These are phyloP conservation scores for Eucera pruinosa DNA, from an alignment of 2,888 invertebrate species.

Conservation along the genomic window DNA sequence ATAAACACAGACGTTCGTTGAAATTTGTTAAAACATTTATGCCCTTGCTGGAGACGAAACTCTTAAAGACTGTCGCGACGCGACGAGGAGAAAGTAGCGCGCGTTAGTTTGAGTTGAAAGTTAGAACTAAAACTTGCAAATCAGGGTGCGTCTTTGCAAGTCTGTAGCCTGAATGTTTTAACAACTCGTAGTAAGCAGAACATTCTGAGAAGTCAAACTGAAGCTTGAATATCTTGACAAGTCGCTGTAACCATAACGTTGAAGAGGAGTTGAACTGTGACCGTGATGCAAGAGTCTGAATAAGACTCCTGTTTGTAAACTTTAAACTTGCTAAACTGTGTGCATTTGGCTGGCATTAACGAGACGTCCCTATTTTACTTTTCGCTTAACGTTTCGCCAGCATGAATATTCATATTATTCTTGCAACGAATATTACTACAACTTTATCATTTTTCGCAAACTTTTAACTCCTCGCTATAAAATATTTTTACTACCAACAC, in stretches of 20 bases:
- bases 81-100: slow-evolving; percentile 18
- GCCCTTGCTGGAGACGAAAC: neutral
- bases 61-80: neutral
- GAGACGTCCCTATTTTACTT: slow-evolving; percentile 14
- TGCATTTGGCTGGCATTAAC: slow-evolving; percentile 21
- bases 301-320: slow-evolving; percentile 23
- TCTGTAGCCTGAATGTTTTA: slow-evolving; percentile 29
- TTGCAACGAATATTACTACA: too few relatives aligned
- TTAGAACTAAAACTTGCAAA: slow-evolving; percentile 26
- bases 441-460: too few relatives aligned
- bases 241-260: slow-evolving; percentile 22
- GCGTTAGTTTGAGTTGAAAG: slow-evolving; percentile 15
- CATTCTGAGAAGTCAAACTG: slow-evolving; percentile 25
- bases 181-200: slow-evolving; percentile 24
- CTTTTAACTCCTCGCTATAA: too few relatives aligned
- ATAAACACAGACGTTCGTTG: too few relatives aligned
- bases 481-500: too few relatives aligned
- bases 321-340: slow-evolving; percentile 18
- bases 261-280: slow-evolving; percentile 15
- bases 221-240: slow-evolving; percentile 25
- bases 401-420: neutral
- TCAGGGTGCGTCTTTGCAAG: slow-evolving; percentile 21
- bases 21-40: slow-evolving; percentile 8
- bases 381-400: neutral
- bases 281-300: slow-evolving; percentile 28